Evolutionary conservation across 2,888 invertebrate genomes (phyloP), one percentile per base, ranked within the genome.

Genomic region (Escarpia spicata): DNA sequence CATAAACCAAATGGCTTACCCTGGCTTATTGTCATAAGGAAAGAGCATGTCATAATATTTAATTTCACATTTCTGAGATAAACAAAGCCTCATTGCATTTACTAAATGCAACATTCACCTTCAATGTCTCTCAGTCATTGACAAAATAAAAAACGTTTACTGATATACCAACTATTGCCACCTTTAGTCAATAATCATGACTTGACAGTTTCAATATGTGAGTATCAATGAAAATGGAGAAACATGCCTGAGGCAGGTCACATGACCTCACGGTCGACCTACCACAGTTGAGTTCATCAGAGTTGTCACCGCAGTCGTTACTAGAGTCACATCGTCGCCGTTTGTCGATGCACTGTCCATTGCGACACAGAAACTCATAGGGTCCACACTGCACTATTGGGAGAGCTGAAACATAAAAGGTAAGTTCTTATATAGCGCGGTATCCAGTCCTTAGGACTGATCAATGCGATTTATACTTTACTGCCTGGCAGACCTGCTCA

Each of bases 231-330:
- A 75, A 75, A 75, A n/a, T 26, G 75, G 75, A 26, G 6, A 75
- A 26, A 75, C 75, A 75, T 75, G 75, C 75, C 6, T 26, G 75
- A 75, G n/a, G 26, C 75, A 75, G 75, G n/a, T 75, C 75, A 75
- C n/a, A 26, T 75, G 75, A 75, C 75, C 26, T 75, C 26, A 75
- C 26, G 19, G 26, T 75, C 75, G 26, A 92, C 93, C 92, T 43
- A 93, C 93, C 92, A 90, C 94, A 94, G 58, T 92, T 92, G 0
- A 3, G 12, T 92, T 94, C 94, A 44, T 94, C 94, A 2, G 93
- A 90, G 19, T 91, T 91, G 90, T 94, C 93, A 0, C 52, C 91
- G 58, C 94, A 94, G 90, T 94, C 93, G 31, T 43, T 15, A 15
- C 43, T 19, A 19, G 93, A 92, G 89, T 94, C 93, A 93, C 94